These are phyloP conservation scores for Ancistrus triradiatus DNA, from an alignment of 2,113 vertebrate species.

Conservation along the genomic window DNA sequence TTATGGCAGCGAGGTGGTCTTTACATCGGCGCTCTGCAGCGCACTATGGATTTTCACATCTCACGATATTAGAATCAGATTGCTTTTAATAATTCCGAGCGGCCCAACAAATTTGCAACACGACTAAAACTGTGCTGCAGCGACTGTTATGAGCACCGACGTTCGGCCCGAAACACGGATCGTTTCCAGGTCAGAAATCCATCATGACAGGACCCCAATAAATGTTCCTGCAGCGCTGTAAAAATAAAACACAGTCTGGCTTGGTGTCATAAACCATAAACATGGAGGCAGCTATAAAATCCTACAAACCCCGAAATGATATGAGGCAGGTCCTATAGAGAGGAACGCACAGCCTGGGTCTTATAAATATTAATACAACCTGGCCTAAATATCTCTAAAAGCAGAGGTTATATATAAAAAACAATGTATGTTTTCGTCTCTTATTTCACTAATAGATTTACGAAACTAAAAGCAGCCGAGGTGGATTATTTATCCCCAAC, in stretches of 20 bases:
- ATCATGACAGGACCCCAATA: not conserved
- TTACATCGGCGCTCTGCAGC: conserved; percentile 6
- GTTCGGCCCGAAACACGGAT: conserved; percentile 2
- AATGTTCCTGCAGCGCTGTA: conserved; percentile 21
- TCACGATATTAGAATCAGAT: conserved; percentile 29
- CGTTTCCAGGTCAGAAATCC: conserved; percentile 22
- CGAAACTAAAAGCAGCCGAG: too few species aligned
- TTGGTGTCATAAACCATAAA: not conserved
- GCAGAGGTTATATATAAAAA: too few species aligned
- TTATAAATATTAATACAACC: too few species aligned
- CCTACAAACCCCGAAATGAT: not conserved
- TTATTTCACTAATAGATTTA: too few species aligned
- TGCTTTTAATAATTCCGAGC: conserved; percentile 32
- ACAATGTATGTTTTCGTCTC: too few species aligned
- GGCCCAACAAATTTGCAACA: not conserved
- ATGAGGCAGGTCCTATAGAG: not conserved
- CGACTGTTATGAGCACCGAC: not conserved
- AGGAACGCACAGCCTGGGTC: too few species aligned
- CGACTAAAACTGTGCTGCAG: too few species aligned
- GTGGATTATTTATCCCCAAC: too few species aligned
- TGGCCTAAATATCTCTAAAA: too few species aligned
- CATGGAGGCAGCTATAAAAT: conserved; percentile 3
- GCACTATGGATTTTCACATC: conserved; percentile 24
- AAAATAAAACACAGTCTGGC: conserved; percentile 7
- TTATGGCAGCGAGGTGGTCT: conserved; percentile 20